Base-by-base conservation (phyloP, 37 sponge, comb jelly and placozoan genomes). In the Halisarca cf. caerulea region DNA sequence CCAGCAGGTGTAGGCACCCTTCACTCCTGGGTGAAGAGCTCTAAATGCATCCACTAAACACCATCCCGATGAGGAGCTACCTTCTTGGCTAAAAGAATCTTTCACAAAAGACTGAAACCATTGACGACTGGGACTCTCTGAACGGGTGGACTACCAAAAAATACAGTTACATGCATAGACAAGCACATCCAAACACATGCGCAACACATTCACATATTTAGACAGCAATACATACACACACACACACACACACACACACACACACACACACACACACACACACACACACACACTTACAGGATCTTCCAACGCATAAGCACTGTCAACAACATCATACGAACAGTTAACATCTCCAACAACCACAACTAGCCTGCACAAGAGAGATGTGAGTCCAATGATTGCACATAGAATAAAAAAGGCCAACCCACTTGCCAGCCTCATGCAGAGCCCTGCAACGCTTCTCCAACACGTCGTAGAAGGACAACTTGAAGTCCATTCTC, bases 1-100 rank as follows among this genome's bases (percentile, higher is more conserved):
- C 98, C 98, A 97, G 53, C 98, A 97, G n/a, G 96, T 93, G 86
- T 89, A 97, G 27, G 94, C 88, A 9, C 89, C 82, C 51, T 38
- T 55, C 20, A 25, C 51, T 0, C 30, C 35, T 4, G 94, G 90
- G 43, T 97, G 84, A 44, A 93, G 87, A 69, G 81, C 64, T 15
- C 98, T 79, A 82, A 89, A 95, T 0, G 86, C 66, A 66, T 97
- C 98, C 57, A 95, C 59, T 0, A 97, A 73, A n/a, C n/a, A 47
- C 51, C 51, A 47, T 6, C 11, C 51, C 9, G 51, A 47, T 11
- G 11, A 47, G 51, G 9, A 14, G 11, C 51, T 47, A 6, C 11
- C 51, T 11, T 47, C 11, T 47, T 6, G 51, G 6, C 9, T 47
- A 11, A 47, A 47, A 6, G 6, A 2, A 28, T 3, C 30, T 53